Conservation (phyloP, 2,888 invertebrate species). For the Clistopyga incitator region DNA sequence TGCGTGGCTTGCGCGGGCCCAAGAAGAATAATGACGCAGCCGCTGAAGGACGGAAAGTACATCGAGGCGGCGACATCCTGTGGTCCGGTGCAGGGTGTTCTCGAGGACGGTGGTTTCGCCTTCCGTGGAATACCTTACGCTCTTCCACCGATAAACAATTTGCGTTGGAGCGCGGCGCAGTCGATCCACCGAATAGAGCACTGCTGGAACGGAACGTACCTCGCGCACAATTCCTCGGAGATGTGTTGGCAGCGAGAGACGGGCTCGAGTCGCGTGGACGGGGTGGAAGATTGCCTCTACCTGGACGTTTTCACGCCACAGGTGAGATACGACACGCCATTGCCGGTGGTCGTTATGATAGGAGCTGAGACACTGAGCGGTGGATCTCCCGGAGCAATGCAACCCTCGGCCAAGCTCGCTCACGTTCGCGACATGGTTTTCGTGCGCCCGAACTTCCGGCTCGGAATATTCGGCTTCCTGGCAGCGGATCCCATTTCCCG, state of each 20-base stretch:
- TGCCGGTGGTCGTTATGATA: constrained; percentile 93
- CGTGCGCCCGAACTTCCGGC: constrained; percentile 93
- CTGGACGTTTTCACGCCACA: constrained; percentile 93
- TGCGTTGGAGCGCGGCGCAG: constrained; percentile 90
- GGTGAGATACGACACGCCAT: constrained; percentile 90
- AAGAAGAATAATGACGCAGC: constrained; percentile 86
- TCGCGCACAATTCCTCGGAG: constrained; percentile 88
- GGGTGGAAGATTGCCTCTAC: constrained; percentile 93
- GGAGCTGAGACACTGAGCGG: constrained; percentile 92
- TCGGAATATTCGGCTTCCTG: constrained; percentile 90
- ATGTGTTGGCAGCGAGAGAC: constrained; percentile 90
- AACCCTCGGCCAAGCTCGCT: constrained; percentile 92
- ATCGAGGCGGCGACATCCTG: constrained; percentile 91
- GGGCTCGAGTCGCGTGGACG: constrained; percentile 87
- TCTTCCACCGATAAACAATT: constrained; percentile 88
- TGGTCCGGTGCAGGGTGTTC: constrained; percentile 91
- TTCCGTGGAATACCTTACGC: constrained; percentile 94
- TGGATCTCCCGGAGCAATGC: constrained; percentile 89
- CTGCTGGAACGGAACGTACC: constrained; percentile 92
- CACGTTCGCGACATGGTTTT: constrained; percentile 92
- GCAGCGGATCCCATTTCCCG: constrained; percentile 90
- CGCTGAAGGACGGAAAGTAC: constrained; percentile 90
- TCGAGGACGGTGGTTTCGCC: constrained; percentile 92
- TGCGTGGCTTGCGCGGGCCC: constrained; percentile 87
- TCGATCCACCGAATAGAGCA: constrained; percentile 88